These are phyloP conservation scores for Oedothorax gibbosus DNA, from an alignment of 1,140 invertebrate species.

Conservation along the genomic window DNA sequence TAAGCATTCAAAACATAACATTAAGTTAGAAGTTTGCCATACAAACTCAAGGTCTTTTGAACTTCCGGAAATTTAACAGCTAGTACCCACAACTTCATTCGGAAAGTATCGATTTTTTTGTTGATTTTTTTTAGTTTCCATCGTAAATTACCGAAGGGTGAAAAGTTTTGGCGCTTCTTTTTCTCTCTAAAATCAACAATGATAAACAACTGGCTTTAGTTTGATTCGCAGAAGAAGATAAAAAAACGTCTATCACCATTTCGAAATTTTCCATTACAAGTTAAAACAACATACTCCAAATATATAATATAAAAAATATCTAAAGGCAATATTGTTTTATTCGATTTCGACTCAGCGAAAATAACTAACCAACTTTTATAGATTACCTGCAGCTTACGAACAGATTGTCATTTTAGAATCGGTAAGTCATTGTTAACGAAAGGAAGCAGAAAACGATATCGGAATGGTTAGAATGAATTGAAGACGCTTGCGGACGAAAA, in stretches of 20 bases:
- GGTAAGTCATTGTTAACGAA: constrained; percentile 37
- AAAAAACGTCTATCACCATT: constrained; percentile 18
- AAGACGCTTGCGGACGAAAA: no score
- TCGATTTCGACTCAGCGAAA: constrained; percentile 36
- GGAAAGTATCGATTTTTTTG: constrained; percentile 36
- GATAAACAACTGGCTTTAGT: constrained; percentile 38
- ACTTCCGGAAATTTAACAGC: constrained; percentile 27
- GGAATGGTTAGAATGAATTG: background rate
- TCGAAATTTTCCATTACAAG: constrained; percentile 25
- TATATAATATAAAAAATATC: constrained; percentile 7
- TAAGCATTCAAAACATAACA: no score
- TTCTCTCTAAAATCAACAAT: constrained; percentile 23
- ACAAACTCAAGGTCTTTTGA: background rate
- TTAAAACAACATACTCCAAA: background rate
- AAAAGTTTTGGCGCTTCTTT: background rate
- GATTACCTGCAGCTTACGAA: constrained; percentile 30
- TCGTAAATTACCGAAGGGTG: background rate
- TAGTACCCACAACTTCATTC: constrained; percentile 31
- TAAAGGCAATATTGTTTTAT: constrained; percentile 22
- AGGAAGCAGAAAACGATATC: background rate
- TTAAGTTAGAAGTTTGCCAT: no score
- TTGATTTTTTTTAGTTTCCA: no score
- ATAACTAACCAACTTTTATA: constrained; percentile 50
- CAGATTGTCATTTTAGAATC: constrained; percentile 27
- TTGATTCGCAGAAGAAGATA: constrained; percentile 4